phyloP scores from a whole-genome alignment of 2,797 vertebrate genomes.

The Toxotes lorentzi region DNA sequence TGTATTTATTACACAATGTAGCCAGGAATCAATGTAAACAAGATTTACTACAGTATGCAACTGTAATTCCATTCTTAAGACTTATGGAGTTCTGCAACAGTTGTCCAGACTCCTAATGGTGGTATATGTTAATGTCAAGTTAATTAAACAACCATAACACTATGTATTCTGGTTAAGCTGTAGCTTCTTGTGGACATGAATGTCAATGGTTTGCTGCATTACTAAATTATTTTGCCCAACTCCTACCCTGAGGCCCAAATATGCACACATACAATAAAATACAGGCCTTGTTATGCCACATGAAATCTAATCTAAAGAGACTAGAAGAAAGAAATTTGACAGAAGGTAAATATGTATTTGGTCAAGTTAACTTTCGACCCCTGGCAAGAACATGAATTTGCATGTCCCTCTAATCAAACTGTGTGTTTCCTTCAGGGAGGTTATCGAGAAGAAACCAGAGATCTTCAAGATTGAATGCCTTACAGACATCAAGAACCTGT shows the following conservation, averaged over 20 bases:
- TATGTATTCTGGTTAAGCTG: not conserved
- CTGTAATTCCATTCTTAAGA: not conserved
- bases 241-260: not conserved
- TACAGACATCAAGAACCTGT: conserved; percentile 98
- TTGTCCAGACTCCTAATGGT: not conserved
- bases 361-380: not conserved
- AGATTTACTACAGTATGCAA: not conserved
- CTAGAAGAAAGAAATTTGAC: not conserved
- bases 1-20: conserved; percentile 1
- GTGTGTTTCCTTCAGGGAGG: conserved; percentile 88
- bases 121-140: not conserved
- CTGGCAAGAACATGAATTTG: conserved; percentile 5
- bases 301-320: not conserved
- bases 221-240: not conserved
- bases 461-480: conserved; percentile 99
- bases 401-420: conserved; percentile 42
- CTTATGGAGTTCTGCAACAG: not conserved
- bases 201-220: not conserved
- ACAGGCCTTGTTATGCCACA: not conserved
- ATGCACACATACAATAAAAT: conserved; percentile 5
- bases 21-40: not conserved
- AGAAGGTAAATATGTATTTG: conserved; percentile 5
- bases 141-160: conserved; percentile 10
- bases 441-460: conserved; percentile 99
- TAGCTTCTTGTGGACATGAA: not conserved